phyloP scores from a whole-genome alignment of 2,888 invertebrate species.

The Latrodectus hesperus region DNA sequence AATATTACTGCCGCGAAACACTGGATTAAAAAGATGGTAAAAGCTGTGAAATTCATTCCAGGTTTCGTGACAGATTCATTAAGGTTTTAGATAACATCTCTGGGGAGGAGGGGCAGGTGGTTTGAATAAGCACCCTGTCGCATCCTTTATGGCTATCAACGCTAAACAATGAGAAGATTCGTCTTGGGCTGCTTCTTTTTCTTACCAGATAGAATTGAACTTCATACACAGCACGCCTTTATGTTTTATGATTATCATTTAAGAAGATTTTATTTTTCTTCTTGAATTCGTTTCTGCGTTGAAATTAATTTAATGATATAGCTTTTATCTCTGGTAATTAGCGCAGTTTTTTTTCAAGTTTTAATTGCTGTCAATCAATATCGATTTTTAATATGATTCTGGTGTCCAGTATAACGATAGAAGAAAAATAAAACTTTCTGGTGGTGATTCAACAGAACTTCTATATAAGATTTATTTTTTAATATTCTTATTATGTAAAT shows the following conservation, averaged over 20 bases:
- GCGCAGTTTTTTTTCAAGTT: too few relatives aligned
- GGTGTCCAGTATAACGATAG: too few relatives aligned
- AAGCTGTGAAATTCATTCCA: constrained; percentile 29
- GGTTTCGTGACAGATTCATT: constrained; percentile 62
- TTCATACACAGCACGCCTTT: not conserved
- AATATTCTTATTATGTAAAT: too few relatives aligned
- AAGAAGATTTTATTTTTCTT: not conserved
- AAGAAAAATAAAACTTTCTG: too few relatives aligned
- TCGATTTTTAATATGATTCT: too few relatives aligned
- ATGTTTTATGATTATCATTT: constrained; percentile 3
- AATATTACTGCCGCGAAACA: not conserved
- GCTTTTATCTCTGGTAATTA: too few relatives aligned
- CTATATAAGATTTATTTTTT: too few relatives aligned
- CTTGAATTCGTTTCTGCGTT: not conserved
- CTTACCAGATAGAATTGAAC: too few relatives aligned
- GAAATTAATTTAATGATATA: too few relatives aligned
- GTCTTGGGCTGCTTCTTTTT: constrained; percentile 33
- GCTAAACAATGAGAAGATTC: constrained; percentile 58
- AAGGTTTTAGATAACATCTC: constrained; percentile 47
- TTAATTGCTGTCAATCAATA: too few relatives aligned
- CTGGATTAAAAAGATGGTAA: constrained; percentile 45
- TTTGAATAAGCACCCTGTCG: constrained; percentile 21
- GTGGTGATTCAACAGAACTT: too few relatives aligned
- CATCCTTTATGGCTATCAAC: constrained; percentile 41
- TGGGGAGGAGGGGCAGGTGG: not conserved